Base-by-base conservation (phyloP, 2,113 vertebrate species). In the Mormyrus iriodes region DNA sequence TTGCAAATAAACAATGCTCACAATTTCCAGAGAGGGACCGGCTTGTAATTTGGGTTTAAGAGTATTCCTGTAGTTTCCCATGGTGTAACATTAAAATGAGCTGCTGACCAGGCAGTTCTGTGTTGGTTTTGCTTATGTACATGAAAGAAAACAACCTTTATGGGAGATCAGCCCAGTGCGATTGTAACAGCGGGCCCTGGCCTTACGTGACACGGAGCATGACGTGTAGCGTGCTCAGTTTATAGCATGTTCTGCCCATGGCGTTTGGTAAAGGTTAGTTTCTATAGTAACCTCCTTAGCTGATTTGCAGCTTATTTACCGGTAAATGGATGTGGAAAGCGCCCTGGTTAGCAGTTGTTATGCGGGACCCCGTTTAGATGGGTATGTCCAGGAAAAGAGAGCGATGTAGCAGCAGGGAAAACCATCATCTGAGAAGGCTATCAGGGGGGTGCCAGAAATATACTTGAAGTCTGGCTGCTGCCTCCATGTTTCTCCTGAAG, bases 261-360 rank as follows among this genome's bases (percentile, higher is more conserved):
- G 69, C 73, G 9, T 42, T 83, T 55, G 46, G 27, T 65, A 5
- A 61, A 73, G 61, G 46, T 86, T 87, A 52, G 89, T 90, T 87
- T 87, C 89, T 86, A 87, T 90, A 53, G 89, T 87, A 44, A 87
- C 85, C 15, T 65, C 7, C 65, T 46, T 48, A 58, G 85, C 35
- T 51, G 61, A 55, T 21, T 73, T n/a, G 82, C 53, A 27, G 15
- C 79, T 0, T 4, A 24, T 48, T 85, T 46, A 31, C 55, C 44
- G 35, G 79, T 39, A n/a, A 15, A 35, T 19, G 69, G 27, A 52
- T 42, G 4, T 39, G 44, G 69, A 21, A 86, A 79, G 9, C 27
- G 8, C 44, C 3, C 61, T 3, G 35, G 61, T 24, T 53, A 15
- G n/a, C 3, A 39, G 8, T 0, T 51, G 31, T 24, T 1, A 53